Evolutionary conservation across 2,888 invertebrate genomes (phyloP).

Genomic region (Spatulosminthurus flaviceps): DNA sequence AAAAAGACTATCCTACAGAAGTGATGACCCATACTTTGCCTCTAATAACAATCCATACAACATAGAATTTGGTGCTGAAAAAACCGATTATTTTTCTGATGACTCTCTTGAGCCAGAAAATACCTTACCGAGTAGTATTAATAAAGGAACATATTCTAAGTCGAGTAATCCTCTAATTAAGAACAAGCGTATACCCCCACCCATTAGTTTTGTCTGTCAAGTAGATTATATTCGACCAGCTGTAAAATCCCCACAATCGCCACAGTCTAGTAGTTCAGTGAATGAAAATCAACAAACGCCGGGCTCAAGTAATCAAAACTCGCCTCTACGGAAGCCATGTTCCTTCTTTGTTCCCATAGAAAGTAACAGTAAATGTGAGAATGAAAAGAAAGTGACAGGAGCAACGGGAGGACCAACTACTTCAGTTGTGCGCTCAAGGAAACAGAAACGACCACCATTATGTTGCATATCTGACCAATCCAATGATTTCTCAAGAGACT

Average conservation of each 20-base stretch:
- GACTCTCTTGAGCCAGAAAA: conserved; percentile 59
- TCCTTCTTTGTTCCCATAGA: conserved; percentile 61
- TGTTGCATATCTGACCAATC: background rate
- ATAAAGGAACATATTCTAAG: conserved; percentile 33
- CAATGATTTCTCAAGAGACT: background rate
- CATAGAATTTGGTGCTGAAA: conserved; percentile 48
- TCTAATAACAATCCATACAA: background rate
- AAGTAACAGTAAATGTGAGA: background rate
- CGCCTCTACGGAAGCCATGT: conserved; percentile 56
- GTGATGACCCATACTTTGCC: background rate
- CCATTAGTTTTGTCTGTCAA: background rate
- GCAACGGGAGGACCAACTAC: too few relatives aligned
- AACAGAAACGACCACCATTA: background rate
- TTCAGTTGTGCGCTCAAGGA: background rate
- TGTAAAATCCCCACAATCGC: background rate
- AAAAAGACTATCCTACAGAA: conserved; percentile 44
- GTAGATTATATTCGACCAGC: conserved; percentile 15
- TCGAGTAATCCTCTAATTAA: conserved; percentile 1
- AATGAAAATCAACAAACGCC: background rate
- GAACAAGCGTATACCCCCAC: background rate
- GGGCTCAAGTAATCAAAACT: background rate
- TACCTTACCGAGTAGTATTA: background rate
- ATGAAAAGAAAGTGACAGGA: conserved; percentile 30
- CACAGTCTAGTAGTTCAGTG: background rate
- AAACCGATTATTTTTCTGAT: conserved; percentile 63